Evolutionary conservation across 1,140 invertebrate genomes (phyloP), one percentile per base, ranked within the genome.

Genomic region (Drosophila nigromelanica): DNA sequence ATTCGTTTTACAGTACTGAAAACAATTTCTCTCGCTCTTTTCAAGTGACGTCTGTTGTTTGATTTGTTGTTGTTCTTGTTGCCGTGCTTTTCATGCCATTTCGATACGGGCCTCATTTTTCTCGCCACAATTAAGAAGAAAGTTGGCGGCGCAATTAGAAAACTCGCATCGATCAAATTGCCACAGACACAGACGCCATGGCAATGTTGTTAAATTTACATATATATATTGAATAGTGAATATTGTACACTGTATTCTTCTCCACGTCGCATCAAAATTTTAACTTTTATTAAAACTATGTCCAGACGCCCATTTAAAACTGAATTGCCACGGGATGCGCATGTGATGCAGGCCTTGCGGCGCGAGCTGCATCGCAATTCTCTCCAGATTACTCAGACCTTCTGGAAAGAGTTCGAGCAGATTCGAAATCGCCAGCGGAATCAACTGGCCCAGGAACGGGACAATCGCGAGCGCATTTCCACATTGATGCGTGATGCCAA

Each of bases 41-140:
- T 39, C 33, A 35, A 60, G 47, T 73, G 70, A 73, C 63, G 50
- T 52, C 54, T 43, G 61, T 43, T 54, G 4, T 62, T 21, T 48
- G 33, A 33, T 21, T 54, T 52, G 66, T 60, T 59, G 55, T 47
- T 11, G 37, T 30, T 64, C 35, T 63, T 68, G 66, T 64, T 47
- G 45, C 50, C 37, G 59, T 80, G 78, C 81, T 86, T 86, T 86
- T 87, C 82, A 87, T 86, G 82, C 81, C 81, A 86, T 86, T 86
- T 86, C 81, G 81, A 86, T 86, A 86, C 82, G 81, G 81, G 82
- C 81, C 71, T 86, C 81, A 86, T 86, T 86, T 86, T 86, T 86
- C 81, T 86, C 63, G 82, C 81, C 83, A 87, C 81, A 82, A 86
- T 87, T 87, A 87, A 82, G 82, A 87, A 87, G 82, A 87, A 87